phyloP scores from a whole-genome alignment of 2,113 vertebrate genomes.

The Gallinago paraguaiae region DNA sequence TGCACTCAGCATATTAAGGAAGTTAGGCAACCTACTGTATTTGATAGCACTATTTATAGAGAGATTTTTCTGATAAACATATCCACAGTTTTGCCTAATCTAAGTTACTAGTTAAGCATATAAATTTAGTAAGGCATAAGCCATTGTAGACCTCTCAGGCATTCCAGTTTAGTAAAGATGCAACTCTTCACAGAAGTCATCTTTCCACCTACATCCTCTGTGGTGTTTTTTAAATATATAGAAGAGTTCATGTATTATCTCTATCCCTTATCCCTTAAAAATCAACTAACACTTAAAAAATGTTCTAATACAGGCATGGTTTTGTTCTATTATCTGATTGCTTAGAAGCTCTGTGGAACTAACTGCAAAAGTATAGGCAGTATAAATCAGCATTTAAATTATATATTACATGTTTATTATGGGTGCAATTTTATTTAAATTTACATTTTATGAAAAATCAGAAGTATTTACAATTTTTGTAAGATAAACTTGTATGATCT shows the following conservation, averaged over 20 bases:
- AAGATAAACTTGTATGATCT: constrained; percentile 79
- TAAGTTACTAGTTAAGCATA: background rate
- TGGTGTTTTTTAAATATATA: background rate
- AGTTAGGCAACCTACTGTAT: background rate
- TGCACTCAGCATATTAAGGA: background rate
- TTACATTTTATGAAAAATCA: constrained; percentile 90
- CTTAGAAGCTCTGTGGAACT: background rate
- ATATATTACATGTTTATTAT: constrained; percentile 97
- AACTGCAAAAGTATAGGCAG: constrained; percentile 35
- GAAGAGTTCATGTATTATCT: background rate
- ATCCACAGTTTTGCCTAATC: background rate
- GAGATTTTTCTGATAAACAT: background rate
- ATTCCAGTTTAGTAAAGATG: background rate
- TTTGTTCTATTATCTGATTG: background rate
- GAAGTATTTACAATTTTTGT: constrained; percentile 87
- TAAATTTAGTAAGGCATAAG: background rate
- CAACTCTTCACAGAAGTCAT: background rate
- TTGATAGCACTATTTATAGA: background rate
- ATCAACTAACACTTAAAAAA: background rate
- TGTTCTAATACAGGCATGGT: background rate
- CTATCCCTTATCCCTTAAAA: background rate
- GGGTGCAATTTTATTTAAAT: constrained; percentile 84
- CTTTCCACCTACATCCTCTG: background rate
- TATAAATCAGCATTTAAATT: constrained; percentile 67
- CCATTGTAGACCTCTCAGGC: background rate